Base-by-base conservation (phyloP, 1,140 invertebrate species). In the Sipha flava region DNA sequence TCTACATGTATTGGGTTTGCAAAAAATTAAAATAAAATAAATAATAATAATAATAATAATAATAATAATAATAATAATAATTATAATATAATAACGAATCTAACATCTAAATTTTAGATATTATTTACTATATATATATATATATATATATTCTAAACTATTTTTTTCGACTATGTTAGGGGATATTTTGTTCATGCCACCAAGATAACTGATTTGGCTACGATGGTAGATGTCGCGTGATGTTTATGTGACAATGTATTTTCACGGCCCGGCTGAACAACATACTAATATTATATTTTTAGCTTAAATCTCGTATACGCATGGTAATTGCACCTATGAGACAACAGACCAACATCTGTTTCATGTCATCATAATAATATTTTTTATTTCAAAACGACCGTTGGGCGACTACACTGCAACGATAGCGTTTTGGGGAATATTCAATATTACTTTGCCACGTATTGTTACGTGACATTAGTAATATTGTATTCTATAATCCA, bases 161-260 rank as follows among this genome's bases (percentile, higher is more conserved):
- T 77, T 40, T 75, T 77, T 40, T 57, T 77, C 9, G 26, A 59
- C 31, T 57, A 59, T 77, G 16, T 59, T 37, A 57, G 49, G 49
- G 45, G 37, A 77, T 59, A 77, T 77, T 77, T 77, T 77, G 73
- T 77, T 77, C 73, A 77, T 77, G 73, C 73, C 73, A 77, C 73
- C 73, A 77, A 77, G 73, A 77, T 77, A 57, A 75, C 49, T 77
- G 49, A 77, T 77, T 77, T 77, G 73, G 73, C 73, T 77, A 77
- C 73, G 49, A 77, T 77, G 73, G 73, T 77, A 77, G 73, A 77
- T 77, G 49, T 77, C 47, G 49, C 73, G 49, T 77, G 73, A 77
- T 54, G 37, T 54, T 59, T 57, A 43, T 77, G 73, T 77, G 34
- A 77, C 73, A 77, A 77, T 77, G 73, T 77, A 77, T 77, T 77